phyloP scores from a whole-genome alignment of 92 coral and sea anemone genomes.

The Porites lobata region DNA sequence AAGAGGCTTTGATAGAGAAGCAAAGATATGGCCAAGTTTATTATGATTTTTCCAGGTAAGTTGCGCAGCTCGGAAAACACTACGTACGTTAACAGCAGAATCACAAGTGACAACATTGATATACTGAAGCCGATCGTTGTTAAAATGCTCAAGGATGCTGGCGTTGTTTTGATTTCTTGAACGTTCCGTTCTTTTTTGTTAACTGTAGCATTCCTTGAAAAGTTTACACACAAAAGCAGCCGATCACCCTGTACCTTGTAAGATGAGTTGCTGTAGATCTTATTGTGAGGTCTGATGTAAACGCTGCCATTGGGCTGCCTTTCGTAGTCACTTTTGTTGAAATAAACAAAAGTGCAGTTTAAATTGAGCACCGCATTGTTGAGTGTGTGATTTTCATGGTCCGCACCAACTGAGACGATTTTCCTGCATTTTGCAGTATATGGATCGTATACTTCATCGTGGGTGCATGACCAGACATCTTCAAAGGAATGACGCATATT shows the following conservation, averaged over 20 bases:
- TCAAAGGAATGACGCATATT: neutral
- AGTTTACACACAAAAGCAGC: slow-evolving; percentile 7
- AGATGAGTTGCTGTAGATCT: neutral
- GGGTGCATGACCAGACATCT: slow-evolving; percentile 12
- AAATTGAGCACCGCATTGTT: neutral
- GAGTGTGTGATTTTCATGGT: neutral
- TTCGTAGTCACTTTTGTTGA: slow-evolving; percentile 32
- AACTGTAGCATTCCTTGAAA: slow-evolving; percentile 14
- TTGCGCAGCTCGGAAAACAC: slow-evolving; percentile 68
- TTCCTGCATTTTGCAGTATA: slow-evolving; percentile 51
- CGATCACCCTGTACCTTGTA: neutral
- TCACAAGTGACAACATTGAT: slow-evolving; percentile 40
- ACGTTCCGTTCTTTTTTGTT: neutral
- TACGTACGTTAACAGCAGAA: slow-evolving; percentile 54
- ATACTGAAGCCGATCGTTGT: slow-evolving; percentile 44
- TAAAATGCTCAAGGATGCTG: slow-evolving; percentile 8
- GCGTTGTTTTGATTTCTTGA: neutral
- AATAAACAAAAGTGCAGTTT: slow-evolving; percentile 33
- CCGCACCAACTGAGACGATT: neutral
- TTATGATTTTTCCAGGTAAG: slow-evolving; percentile 68
- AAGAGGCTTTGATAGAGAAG: slow-evolving; percentile 51
- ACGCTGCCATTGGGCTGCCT: slow-evolving; percentile 16
- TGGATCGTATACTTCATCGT: slow-evolving; percentile 58
- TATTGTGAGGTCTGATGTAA: slow-evolving; percentile 7
- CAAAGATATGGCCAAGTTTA: slow-evolving; percentile 57